Evolutionary conservation across 2,888 invertebrate genomes (phyloP).

Genomic region (Drosophila melanosoma): DNA sequence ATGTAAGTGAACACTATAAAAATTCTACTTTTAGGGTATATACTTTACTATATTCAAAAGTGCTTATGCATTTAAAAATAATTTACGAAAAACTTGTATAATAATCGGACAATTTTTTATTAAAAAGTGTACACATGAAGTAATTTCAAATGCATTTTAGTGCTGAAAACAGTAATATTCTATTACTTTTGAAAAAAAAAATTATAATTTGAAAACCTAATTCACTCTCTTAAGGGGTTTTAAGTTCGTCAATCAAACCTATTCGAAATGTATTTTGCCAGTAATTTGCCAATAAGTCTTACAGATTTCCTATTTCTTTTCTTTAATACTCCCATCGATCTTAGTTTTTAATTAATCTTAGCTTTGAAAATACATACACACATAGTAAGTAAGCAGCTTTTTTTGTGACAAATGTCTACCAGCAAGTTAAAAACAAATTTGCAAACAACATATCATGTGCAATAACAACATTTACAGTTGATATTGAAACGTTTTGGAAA

Average conservation of each 20-base stretch:
- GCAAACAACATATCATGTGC: conserved; percentile 27
- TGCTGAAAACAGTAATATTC: background rate
- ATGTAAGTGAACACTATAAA: background rate
- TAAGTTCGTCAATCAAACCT: background rate
- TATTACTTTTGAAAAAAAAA: background rate
- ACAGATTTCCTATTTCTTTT: background rate
- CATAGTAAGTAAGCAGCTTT: background rate
- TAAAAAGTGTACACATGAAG: background rate
- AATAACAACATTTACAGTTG: conserved; percentile 53
- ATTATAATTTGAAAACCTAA: background rate
- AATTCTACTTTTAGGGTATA: background rate
- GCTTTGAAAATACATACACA: background rate
- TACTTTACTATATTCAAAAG: background rate
- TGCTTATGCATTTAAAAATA: background rate
- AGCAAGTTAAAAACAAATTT: conserved; percentile 2
- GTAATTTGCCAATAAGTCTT: background rate
- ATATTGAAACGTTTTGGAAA: conserved; percentile 17
- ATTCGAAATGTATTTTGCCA: background rate
- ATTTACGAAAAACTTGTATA: background rate
- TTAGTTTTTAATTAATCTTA: background rate
- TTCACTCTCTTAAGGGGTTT: background rate
- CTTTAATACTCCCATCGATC: background rate
- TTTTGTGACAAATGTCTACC: background rate
- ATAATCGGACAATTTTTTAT: background rate
- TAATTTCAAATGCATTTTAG: background rate